A percentile compares a stretch with the other conserved stretches of the same genome.
Conservation (phyloP, 2,113 vertebrate genomes). For the Nerophis ophidion region DNA sequence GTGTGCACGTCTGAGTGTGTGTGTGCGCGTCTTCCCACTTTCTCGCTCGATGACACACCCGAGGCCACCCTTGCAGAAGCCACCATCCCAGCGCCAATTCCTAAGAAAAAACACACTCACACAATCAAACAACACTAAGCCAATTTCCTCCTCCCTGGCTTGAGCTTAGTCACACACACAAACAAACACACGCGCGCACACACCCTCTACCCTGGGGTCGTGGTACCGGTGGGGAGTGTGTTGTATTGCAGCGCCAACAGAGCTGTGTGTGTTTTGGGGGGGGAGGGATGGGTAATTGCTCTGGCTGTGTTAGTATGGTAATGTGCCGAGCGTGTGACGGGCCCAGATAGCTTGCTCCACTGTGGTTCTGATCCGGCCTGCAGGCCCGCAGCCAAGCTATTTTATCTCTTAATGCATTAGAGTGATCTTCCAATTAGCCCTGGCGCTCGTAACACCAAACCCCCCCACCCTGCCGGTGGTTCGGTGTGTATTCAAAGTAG, state of each 20-base stretch:
- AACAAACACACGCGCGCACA: constrained; percentile 36
- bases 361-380: constrained; percentile 97
- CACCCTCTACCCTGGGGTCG: constrained; percentile 67
- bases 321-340: constrained; percentile 98
- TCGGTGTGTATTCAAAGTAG: constrained; percentile 44
- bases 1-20: constrained; percentile 17
- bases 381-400: constrained; percentile 99
- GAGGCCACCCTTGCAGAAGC: constrained; percentile 56
- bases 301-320: constrained; percentile 99
- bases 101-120: constrained; percentile 66
- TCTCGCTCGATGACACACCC: constrained; percentile 42
- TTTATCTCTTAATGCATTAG: constrained; percentile 99
- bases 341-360: constrained; percentile 97
- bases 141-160: constrained; percentile 67
- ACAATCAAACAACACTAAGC: constrained; percentile 73
- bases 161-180: constrained; percentile 49
- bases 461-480: constrained; percentile 84
- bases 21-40: constrained; percentile 26
- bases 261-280: constrained; percentile 89
- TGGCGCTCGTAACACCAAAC: constrained; percentile 89
- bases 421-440: constrained; percentile 99
- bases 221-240: constrained; percentile 77
- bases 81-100: constrained; percentile 52
- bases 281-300: constrained; percentile 87
- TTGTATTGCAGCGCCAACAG: constrained; percentile 88